These are phyloP conservation scores for Pangasius macronema DNA, from an alignment of 2,797 vertebrate genomes.

Conservation along the genomic window DNA sequence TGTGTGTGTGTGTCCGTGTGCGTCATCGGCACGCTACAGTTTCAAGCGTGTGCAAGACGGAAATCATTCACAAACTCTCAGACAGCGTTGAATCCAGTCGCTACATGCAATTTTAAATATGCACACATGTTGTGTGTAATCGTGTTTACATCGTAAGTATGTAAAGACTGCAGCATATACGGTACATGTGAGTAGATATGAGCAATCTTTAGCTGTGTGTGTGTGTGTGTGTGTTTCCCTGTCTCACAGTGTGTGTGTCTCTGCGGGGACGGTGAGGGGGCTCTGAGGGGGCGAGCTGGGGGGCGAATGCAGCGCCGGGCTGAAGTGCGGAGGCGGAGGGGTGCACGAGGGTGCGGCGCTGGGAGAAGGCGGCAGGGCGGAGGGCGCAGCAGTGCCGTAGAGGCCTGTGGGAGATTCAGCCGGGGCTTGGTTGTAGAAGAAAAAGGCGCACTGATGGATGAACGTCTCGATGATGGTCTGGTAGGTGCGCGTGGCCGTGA, in stretches of 20 bases:
- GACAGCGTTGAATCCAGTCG: constrained; percentile 14
- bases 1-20: constrained; percentile 27
- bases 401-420: constrained; percentile 80
- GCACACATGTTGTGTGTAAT: constrained; percentile 4
- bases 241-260: constrained; percentile 89
- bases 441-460: constrained; percentile 95
- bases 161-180: constrained; percentile 45
- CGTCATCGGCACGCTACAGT: constrained; percentile 20
- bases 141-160: background rate
- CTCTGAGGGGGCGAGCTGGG: constrained; percentile 83
- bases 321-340: constrained; percentile 73
- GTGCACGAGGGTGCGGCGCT: constrained; percentile 73
- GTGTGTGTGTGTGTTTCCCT: constrained; percentile 63
- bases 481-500: constrained; percentile 93
- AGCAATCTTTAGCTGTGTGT: background rate
- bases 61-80: background rate
- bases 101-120: constrained; percentile 46
- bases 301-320: constrained; percentile 83
- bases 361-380: constrained; percentile 80
- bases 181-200: constrained; percentile 16
- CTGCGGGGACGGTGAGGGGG: constrained; percentile 78
- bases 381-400: constrained; percentile 67
- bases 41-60: constrained; percentile 10
- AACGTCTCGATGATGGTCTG: constrained; percentile 99
- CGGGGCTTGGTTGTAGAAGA: constrained; percentile 89